These are phyloP conservation scores for Himalopsyche japonica DNA, from an alignment of 2,888 invertebrate genomes.

Conservation along the genomic window DNA sequence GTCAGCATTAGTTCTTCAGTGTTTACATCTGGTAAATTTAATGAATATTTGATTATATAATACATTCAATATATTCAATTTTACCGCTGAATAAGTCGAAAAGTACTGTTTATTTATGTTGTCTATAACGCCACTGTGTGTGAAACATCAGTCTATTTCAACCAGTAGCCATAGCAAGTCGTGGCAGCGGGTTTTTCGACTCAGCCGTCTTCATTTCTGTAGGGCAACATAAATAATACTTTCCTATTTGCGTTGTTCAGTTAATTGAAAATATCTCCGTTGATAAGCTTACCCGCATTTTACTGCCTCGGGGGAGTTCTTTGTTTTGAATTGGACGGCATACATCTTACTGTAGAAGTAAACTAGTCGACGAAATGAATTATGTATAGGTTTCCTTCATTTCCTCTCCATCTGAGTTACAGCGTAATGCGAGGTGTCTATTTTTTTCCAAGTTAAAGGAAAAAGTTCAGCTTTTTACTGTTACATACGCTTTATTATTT, in stretches of 20 bases:
- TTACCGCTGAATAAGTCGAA: too few species aligned
- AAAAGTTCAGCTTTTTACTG: not conserved
- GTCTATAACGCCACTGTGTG: not conserved
- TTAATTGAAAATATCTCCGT: not conserved
- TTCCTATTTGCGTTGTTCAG: not conserved
- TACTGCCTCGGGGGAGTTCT: not conserved
- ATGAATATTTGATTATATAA: too few species aligned
- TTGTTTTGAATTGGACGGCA: not conserved
- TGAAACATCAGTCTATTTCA: not conserved
- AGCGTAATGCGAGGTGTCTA: not conserved
- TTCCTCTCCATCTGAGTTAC: not conserved
- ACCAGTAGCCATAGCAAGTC: not conserved
- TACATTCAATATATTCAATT: too few species aligned
- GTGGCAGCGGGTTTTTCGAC: not conserved
- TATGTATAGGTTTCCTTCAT: not conserved
- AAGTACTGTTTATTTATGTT: not conserved
- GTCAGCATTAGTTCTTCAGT: too few species aligned
- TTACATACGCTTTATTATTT: too few species aligned
- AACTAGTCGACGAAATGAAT: not conserved
- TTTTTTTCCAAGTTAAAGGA: not conserved
- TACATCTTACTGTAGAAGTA: not conserved
- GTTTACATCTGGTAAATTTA: too few species aligned
- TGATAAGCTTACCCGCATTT: not conserved
- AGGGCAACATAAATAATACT: not conserved
- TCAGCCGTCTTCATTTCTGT: not conserved